These are phyloP conservation scores for Litocranius walleri DNA, from an alignment of 2,113 vertebrate species.

Conservation along the genomic window DNA sequence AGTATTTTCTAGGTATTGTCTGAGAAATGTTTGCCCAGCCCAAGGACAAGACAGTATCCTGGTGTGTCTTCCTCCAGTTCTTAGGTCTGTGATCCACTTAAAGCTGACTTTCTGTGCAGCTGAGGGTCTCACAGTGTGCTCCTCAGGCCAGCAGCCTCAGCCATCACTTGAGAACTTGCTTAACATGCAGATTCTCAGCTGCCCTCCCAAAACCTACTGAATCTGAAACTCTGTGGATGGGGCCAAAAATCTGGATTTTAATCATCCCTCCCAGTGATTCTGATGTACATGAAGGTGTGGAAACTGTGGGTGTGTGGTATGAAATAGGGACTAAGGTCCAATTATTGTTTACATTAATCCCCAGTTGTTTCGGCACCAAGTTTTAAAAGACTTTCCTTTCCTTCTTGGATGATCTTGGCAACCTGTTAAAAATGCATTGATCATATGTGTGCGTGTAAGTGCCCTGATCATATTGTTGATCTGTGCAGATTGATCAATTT, in stretches of 20 bases:
- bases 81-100: neutral
- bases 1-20: neutral
- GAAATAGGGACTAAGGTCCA: rapidly evolving
- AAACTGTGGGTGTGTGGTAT: rapidly evolving
- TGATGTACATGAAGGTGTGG: rapidly evolving
- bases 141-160: neutral
- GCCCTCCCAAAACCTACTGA: neutral
- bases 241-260: neutral
- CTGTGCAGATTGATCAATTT: neutral
- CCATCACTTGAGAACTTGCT: neutral
- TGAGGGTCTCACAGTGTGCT: neutral
- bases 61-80: neutral
- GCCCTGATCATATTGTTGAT: too few species aligned
- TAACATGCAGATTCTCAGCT: neutral
- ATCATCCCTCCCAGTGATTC: neutral
- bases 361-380: neutral
- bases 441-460: rapidly evolving
- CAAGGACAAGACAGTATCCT: neutral
- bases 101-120: too few species aligned
- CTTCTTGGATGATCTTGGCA: neutral
- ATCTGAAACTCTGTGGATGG: neutral
- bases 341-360: neutral
- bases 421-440: neutral
- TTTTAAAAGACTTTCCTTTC: neutral
- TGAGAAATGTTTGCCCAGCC: neutral